phyloP scores from a whole-genome alignment of 2,797 vertebrate genomes.

The Aselliscus stoliczkanus region DNA sequence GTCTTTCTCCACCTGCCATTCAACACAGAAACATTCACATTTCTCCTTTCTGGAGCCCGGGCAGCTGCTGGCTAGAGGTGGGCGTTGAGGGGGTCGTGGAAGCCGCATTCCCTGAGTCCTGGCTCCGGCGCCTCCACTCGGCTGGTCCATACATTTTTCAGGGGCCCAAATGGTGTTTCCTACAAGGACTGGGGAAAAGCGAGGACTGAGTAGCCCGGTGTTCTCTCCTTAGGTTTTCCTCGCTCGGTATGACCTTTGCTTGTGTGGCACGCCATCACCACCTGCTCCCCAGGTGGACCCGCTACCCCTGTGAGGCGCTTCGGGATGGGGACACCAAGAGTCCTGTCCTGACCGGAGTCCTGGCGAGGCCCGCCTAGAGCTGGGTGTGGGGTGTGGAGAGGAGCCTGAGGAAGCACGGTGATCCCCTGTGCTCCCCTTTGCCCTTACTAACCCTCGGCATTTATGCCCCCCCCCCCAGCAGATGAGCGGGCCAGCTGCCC shows the following conservation, averaged over 20 bases:
- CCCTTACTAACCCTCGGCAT: not conserved
- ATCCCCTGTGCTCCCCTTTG: not conserved
- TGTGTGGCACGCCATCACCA: accelerated
- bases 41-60: accelerated
- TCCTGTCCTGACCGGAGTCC: not conserved
- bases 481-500: not conserved
- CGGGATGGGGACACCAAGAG: not conserved
- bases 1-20: not conserved
- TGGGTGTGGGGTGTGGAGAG: accelerated
- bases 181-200: not conserved
- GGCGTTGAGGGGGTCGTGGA: not conserved
- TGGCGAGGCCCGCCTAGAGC: accelerated
- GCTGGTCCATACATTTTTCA: not conserved
- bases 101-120: not conserved
- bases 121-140: accelerated
- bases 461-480: not conserved
- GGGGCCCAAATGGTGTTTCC: not conserved
- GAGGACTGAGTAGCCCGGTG: accelerated
- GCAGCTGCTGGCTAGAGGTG: not conserved
- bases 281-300: not conserved
- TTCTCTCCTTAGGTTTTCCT: not conserved
- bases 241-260: not conserved
- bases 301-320: not conserved
- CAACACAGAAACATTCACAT: not conserved
- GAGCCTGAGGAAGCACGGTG: not conserved